Evolutionary conservation across 2,797 vertebrate genomes (phyloP).

Genomic region (Argyrosomus regius): DNA sequence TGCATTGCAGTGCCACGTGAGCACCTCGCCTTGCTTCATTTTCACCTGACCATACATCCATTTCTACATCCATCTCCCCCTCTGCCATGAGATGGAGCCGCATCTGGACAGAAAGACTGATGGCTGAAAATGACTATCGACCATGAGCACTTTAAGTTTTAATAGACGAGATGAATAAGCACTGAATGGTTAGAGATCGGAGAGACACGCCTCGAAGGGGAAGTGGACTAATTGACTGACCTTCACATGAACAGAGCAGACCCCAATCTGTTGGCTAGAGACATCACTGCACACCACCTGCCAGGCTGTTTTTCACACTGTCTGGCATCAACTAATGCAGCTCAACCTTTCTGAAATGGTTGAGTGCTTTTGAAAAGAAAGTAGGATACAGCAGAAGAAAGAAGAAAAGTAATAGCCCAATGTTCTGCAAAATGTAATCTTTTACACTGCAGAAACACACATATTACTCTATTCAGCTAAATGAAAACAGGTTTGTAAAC

Average conservation of each 20-base stretch:
- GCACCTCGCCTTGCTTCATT: neutral
- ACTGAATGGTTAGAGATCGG: constrained; percentile 12
- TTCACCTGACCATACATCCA: constrained; percentile 16
- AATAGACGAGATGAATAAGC: constrained; percentile 36
- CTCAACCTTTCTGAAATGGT: constrained; percentile 5
- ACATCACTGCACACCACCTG: constrained; percentile 31
- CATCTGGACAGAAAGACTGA: constrained; percentile 18
- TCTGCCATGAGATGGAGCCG: neutral
- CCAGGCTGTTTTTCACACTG: constrained; percentile 29
- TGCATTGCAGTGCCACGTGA: constrained; percentile 54
- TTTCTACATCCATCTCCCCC: neutral
- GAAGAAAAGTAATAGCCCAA: neutral
- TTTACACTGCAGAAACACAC: constrained; percentile 12
- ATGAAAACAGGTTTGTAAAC: constrained; percentile 1
- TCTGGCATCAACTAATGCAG: constrained; percentile 13
- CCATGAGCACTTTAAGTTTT: constrained; percentile 19
- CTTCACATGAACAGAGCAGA: constrained; percentile 40
- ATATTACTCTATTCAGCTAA: constrained; percentile 3
- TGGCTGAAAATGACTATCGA: constrained; percentile 36
- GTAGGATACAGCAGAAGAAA: constrained; percentile 2
- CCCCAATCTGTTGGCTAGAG: constrained; percentile 41
- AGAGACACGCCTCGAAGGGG: neutral
- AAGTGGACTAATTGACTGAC: constrained; percentile 34
- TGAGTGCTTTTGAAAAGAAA: constrained; percentile 18
- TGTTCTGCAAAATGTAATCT: neutral